phyloP scores from a whole-genome alignment of 37 sponge, comb jelly and placozoan genomes.

The Haliclona indistincta region DNA sequence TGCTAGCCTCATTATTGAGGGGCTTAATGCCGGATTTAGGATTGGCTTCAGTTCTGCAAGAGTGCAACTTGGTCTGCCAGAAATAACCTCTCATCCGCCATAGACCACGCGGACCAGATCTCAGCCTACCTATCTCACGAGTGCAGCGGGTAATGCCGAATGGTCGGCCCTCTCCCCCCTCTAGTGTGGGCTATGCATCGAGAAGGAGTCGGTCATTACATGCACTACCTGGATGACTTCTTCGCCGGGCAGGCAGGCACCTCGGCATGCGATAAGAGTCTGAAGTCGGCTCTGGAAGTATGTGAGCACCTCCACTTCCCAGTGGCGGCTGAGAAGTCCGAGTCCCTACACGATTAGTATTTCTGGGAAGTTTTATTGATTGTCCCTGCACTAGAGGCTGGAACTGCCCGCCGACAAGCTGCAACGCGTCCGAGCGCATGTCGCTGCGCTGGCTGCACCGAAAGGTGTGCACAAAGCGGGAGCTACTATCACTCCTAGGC shows the following conservation, averaged over 20 bases:
- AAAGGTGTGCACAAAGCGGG: no score
- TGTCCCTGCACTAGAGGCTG: no score
- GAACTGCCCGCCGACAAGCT: no score
- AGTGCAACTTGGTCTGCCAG: background rate
- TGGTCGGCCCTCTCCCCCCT: background rate
- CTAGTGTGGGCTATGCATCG: slow-evolving; percentile 16
- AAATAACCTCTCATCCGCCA: slow-evolving; percentile 7
- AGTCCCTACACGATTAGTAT: slow-evolving; percentile 20
- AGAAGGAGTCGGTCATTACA: background rate
- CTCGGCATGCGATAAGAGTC: background rate
- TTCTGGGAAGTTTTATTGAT: slow-evolving; percentile 50
- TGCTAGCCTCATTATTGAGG: no score
- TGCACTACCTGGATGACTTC: slow-evolving; percentile 43
- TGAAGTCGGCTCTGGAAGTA: background rate
- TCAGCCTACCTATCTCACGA: background rate
- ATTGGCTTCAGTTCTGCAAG: no score
- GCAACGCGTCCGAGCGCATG: no score
- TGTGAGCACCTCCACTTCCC: slow-evolving; percentile 35
- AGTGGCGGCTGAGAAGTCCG: slow-evolving; percentile 28
- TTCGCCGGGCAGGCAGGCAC: slow-evolving; percentile 5
- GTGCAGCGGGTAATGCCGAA: background rate
- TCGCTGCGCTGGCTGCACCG: no score
- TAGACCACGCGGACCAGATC: slow-evolving; percentile 8
- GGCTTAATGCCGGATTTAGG: no score
- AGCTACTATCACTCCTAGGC: no score